Evolutionary conservation across 2,113 vertebrate species (phyloP), one percentile per base, ranked within the genome.

Genomic region (Mustela lutreola): DNA sequence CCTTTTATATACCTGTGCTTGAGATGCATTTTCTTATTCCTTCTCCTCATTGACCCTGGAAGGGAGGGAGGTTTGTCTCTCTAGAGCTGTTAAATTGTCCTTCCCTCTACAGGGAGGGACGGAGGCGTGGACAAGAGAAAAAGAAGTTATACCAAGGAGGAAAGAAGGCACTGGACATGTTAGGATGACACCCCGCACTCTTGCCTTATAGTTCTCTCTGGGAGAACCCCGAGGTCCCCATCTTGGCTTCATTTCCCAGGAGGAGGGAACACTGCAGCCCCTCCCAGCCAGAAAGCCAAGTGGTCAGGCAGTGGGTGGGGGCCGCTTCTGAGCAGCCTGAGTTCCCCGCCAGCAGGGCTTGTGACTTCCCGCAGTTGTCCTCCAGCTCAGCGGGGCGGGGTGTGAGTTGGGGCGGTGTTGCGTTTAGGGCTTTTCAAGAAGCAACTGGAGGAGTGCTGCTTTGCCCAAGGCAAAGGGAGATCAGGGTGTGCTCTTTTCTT

Each of bases 351-450:
- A 95, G 71, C 18, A 10, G 45, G 28, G 39, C 89, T n/a, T 16
- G n/a, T 84, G 87, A 88, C 63, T 92, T 84, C 79, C 79, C 3
- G 0, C 22, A 92, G 26, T 70, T 97, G 88, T 67, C 83, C 60
- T 80, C 53, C 76, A 65, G 70, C 45, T 88, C 56, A 36, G 81
- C 62, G 22, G 67, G 67, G 67, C 4, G 18, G 67, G 67, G 67
- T 33, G 31, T 12, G 14, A 67, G 63, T 36, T n/a, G 67, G 33
- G 33, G 67, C 19, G 8, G 7, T 80, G 42, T 53, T 62, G 89
- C 11, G 31, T 56, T 42, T 65, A 91, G 89, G 45, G 10, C 42
- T 84, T 96, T 87, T 79, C 63, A 91, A 89, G 85, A 96, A 95
- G 86, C 42, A 58, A n/a, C 56, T 71, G 2, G 21, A 50, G 31